These are phyloP conservation scores for Drosophila auraria DNA, from an alignment of 1,140 invertebrate species.

Conservation along the genomic window DNA sequence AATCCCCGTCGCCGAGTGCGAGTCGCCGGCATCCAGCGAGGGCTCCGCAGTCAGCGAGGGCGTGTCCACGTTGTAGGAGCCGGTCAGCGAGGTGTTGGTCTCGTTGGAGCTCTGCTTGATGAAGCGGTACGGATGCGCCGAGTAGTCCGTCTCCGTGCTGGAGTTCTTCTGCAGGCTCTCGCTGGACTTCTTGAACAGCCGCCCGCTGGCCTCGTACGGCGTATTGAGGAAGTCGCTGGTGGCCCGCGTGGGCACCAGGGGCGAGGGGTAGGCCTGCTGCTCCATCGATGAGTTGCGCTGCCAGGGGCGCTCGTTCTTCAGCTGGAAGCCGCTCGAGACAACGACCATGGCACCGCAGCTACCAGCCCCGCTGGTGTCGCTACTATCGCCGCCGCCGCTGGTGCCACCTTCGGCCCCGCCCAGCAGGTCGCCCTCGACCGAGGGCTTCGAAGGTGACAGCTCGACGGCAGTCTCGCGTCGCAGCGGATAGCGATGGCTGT, in stretches of 20 bases:
- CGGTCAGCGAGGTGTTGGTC: conserved; percentile 82
- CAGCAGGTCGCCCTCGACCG: conserved; percentile 66
- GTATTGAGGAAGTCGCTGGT: conserved; percentile 82
- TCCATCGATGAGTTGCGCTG: conserved; percentile 82
- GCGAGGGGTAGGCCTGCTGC: conserved; percentile 75
- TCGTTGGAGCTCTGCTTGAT: conserved; percentile 85
- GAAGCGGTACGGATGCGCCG: conserved; percentile 82
- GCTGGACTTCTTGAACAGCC: conserved; percentile 81
- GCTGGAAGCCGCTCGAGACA: conserved; percentile 65
- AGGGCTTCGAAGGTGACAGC: conserved; percentile 80
- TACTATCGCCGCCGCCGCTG: conserved; percentile 54
- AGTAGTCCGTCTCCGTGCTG: conserved; percentile 85
- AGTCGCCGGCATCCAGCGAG: conserved; percentile 77
- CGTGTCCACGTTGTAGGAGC: conserved; percentile 84
- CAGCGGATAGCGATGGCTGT: conserved; percentile 79
- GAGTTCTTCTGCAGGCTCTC: conserved; percentile 84
- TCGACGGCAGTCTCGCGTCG: conserved; percentile 84
- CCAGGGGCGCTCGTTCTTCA: conserved; percentile 80
- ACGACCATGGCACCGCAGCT: conserved; percentile 54
- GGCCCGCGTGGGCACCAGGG: conserved; percentile 68
- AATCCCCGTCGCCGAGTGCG: conserved; percentile 72
- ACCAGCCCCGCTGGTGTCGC: conserved; percentile 63
- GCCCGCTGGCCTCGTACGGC: conserved; percentile 71
- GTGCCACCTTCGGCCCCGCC: conserved; percentile 44
- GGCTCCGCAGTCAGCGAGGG: conserved; percentile 80